Base-by-base conservation (phyloP, 1,140 invertebrate species). In the Tyrophagus putrescentiae region DNA sequence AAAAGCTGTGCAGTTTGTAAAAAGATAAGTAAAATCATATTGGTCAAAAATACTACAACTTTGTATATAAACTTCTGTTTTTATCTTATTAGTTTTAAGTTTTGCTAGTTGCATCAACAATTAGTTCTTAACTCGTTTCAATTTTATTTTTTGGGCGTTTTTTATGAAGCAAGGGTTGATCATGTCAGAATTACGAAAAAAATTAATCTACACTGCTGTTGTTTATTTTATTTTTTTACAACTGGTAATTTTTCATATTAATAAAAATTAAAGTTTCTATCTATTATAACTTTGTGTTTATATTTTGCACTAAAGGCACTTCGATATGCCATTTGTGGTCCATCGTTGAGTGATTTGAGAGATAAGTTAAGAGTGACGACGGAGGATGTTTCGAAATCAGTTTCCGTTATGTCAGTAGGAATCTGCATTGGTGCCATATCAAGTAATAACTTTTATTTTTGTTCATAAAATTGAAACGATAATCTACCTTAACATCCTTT, bases 291-390 rank as follows among this genome's bases (percentile, higher is more conserved):
- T n/a, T n/a, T n/a, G n/a, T n/a, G n/a, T n/a, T n/a, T n/a, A n/a
- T n/a, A 16, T 9, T 13, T 16, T 33, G 21, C 31, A 25, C 9
- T 52, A 52, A 21, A 60, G 60, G 60, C 58, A 13, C n/a, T 61
- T 16, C 23, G 56, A 7, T 61, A 9, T 28, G 41, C 29, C n/a
- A 36, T 61, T n/a, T 61, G 16, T 36, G 60, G 60, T 5, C 60
- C 60, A 60, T 57, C 60, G 9, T 62, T 42, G 33, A n/a, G 25
- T 7, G 60, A 61, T 29, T 41, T 61, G 21, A 60, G 33, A 16
- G n/a, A 18, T 13, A 11, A 23, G 11, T 11, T 61, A 6, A 32
- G 32, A 27, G 41, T 31, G 5, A 39, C 53, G 28, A 16, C 27
- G 25, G 32, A 41, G 7, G 11, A 44, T 6, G 32, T 61, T 33